phyloP scores from a whole-genome alignment of 2,797 vertebrate species.

The Hybognathus amarus region DNA sequence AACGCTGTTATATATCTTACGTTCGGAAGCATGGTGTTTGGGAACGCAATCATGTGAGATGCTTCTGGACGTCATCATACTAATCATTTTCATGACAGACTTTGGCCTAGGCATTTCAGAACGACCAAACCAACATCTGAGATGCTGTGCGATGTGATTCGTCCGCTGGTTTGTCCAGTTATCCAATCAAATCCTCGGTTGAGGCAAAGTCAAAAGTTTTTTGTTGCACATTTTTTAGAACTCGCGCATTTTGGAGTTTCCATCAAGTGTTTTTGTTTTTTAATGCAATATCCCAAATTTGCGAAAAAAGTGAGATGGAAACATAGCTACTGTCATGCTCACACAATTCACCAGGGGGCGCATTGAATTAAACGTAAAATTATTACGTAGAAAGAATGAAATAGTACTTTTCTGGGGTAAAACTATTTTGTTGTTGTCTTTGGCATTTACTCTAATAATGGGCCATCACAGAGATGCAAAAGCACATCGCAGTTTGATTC shows the following conservation, averaged over 20 bases:
- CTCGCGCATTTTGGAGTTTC: too few relatives aligned
- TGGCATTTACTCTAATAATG: not conserved
- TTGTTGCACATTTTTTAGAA: too few relatives aligned
- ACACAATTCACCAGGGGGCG: too few relatives aligned
- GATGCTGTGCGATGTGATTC: not conserved
- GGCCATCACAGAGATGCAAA: not conserved
- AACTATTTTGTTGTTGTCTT: not conserved
- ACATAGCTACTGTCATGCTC: too few relatives aligned
- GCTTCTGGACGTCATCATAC: too few relatives aligned
- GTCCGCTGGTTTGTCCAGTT: not conserved
- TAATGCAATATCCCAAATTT: too few relatives aligned
- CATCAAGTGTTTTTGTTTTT: too few relatives aligned
- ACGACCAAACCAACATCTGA: not conserved
- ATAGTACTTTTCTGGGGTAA: not conserved
- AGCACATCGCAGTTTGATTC: slow-evolving; percentile 7
- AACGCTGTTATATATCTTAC: too few relatives aligned
- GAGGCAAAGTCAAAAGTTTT: not conserved
- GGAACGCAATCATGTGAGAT: too few relatives aligned
- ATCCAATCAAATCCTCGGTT: not conserved
- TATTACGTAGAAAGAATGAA: not conserved
- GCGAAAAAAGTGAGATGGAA: not conserved
- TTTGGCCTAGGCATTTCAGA: not conserved
- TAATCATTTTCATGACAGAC: not conserved
- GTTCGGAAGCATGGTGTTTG: too few relatives aligned
- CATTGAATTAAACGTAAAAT: not conserved